These are phyloP conservation scores for Siderastrea siderea DNA, from an alignment of 92 coral and sea anemone genomes.

Conservation along the genomic window DNA sequence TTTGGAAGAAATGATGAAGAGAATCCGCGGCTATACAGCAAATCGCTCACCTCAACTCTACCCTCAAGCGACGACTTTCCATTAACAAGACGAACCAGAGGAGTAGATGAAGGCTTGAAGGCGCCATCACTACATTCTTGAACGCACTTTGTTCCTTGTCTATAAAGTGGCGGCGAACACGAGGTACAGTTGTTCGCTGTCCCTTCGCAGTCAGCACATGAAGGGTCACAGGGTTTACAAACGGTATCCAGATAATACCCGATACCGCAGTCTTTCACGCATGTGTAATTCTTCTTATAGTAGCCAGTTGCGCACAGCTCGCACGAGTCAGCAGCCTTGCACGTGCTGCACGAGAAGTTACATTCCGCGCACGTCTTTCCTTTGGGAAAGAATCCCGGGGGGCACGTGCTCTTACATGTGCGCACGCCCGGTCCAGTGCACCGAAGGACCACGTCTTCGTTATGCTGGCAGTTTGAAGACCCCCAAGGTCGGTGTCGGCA, in stretches of 20 bases:
- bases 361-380: constrained; percentile 68
- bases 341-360: constrained; percentile 68
- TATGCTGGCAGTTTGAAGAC: constrained; percentile 79
- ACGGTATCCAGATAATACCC: constrained; percentile 56
- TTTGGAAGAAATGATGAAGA: no score
- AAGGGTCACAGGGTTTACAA: constrained; percentile 59
- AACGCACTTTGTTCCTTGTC: constrained; percentile 35
- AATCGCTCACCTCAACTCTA: constrained; percentile 76
- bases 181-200: constrained; percentile 56
- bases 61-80: constrained; percentile 77
- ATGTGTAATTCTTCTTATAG: constrained; percentile 56
- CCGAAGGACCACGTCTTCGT: constrained; percentile 83
- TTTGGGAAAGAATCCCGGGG: constrained; percentile 71
- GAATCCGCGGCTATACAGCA: not conserved
- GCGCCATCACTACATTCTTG: constrained; percentile 48
- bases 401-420: constrained; percentile 71
- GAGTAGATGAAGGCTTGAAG: constrained; percentile 55
- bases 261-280: constrained; percentile 70
- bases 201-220: constrained; percentile 75
- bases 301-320: constrained; percentile 62
- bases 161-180: constrained; percentile 64
- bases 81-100: constrained; percentile 62
- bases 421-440: constrained; percentile 92
- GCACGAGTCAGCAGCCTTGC: constrained; percentile 54
- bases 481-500: constrained; percentile 94